A percentile compares a stretch with the other conserved stretches of the same genome.
phyloP scores from a whole-genome alignment of 2,888 invertebrate genomes.

The Drosophila neonasuta region DNA sequence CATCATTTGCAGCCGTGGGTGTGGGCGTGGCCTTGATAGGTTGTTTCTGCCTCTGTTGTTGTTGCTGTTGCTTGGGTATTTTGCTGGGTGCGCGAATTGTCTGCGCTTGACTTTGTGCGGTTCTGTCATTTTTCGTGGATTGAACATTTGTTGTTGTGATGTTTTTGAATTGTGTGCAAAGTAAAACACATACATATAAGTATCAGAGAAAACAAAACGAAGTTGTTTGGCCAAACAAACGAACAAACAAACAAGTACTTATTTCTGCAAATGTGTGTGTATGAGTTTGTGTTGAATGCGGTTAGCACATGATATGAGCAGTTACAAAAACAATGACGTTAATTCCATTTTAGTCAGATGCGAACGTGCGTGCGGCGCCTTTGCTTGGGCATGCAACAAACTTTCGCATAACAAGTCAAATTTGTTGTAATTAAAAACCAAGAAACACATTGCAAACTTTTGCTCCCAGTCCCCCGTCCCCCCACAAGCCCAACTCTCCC shows the following conservation, averaged over 20 bases:
- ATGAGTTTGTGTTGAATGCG: slow-evolving; percentile 54
- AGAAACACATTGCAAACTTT: slow-evolving; percentile 70
- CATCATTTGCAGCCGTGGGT: slow-evolving; percentile 42
- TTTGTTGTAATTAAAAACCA: slow-evolving; percentile 77
- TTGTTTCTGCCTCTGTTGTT: slow-evolving; percentile 48
- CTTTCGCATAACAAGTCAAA: slow-evolving; percentile 67
- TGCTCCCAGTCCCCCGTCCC: neutral
- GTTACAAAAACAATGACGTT: slow-evolving; percentile 70
- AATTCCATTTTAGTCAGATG: slow-evolving; percentile 61
- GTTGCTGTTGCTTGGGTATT: slow-evolving; percentile 64
- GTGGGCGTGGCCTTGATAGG: slow-evolving; percentile 51
- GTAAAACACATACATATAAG: slow-evolving; percentile 64
- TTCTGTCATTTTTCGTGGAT: slow-evolving; percentile 57
- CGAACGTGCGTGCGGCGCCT: slow-evolving; percentile 26
- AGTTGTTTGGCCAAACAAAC: slow-evolving; percentile 39
- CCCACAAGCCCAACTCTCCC: neutral
- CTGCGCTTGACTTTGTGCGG: slow-evolving; percentile 65
- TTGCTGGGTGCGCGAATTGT: slow-evolving; percentile 61
- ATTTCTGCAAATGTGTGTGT: slow-evolving; percentile 1
- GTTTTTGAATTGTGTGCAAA: slow-evolving; percentile 73
- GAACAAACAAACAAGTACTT: slow-evolving; percentile 4
- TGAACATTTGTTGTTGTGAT: slow-evolving; percentile 12
- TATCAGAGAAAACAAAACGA: slow-evolving; percentile 21
- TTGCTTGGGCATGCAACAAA: slow-evolving; percentile 48
- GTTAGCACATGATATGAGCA: slow-evolving; percentile 73